Base-by-base conservation (phyloP, 2,797 vertebrate genomes). In the Florisuga fusca region DNA sequence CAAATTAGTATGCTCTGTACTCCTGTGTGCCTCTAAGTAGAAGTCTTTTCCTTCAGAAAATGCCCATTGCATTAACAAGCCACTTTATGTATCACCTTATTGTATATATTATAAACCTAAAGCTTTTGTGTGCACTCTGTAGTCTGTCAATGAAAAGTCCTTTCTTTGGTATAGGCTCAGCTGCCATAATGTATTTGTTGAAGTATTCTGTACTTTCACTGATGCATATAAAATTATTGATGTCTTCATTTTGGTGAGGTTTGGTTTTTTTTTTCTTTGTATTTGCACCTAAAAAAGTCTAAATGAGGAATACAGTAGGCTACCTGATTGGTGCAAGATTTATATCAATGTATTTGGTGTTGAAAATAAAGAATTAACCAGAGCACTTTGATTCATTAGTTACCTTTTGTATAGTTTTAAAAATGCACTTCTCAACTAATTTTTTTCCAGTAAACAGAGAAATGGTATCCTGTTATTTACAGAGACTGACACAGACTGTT, bases 331-430 rank as follows among this genome's bases (percentile, higher is more conserved):
- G 89, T 97, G 95, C 96, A 97, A 97, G 95, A 96, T 96, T 97
- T 94, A 97, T 97, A 95, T 98, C 92, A 94, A 83, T 88, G 88
- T 97, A 94, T 98, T 98, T 97, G 97, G 96, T 97, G 98, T 98
- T 96, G 90, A 96, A 98, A 98, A 98, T 98, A 98, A 97, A 98
- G 73, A 97, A 95, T 89, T 85, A 95, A 96, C 89, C 54, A 71
- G 82, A 97, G 69, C 31, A 78, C 45, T 45, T 53, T 41, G 15
- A 83, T 93, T 62, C 7, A 43, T 59, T 76, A 86, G 17, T 72
- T 90, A 26, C 88, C 26, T 92, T 89, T 71, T 77, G 61, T 23
- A 29, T 21, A 26, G 21, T 43, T 71, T 46, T 17, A 55, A 81
- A 81, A 58, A 72, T 43, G 53, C 5, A 14, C 31, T 76, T 84